Evolutionary conservation across 2,797 vertebrate species (phyloP).

Genomic region (Pangasius mekongensis): DNA sequence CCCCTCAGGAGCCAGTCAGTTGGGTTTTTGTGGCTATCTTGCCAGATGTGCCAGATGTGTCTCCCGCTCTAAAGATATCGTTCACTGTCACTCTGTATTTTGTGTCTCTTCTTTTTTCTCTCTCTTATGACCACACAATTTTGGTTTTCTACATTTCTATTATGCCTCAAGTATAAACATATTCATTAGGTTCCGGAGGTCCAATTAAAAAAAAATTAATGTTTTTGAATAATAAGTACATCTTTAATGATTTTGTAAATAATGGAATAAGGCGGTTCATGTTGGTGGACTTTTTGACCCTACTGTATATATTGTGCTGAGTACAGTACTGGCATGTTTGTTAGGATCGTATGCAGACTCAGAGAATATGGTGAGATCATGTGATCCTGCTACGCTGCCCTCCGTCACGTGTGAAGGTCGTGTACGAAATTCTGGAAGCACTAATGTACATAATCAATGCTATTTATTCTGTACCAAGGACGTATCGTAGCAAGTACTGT

Average conservation of each 20-base stretch:
- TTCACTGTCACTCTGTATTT: background rate
- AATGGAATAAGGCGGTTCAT: background rate
- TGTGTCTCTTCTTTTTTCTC: background rate
- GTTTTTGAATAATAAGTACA: background rate
- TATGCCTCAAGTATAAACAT: background rate
- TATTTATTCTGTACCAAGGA: background rate
- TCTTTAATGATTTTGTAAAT: background rate
- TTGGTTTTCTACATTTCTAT: background rate
- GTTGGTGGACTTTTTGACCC: background rate
- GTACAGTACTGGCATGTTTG: background rate
- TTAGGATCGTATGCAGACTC: background rate
- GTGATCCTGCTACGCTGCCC: constrained; percentile 21
- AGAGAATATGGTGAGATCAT: background rate
- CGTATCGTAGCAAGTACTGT: background rate
- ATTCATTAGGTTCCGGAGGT: background rate
- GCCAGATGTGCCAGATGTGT: constrained; percentile 7
- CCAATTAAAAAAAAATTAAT: background rate
- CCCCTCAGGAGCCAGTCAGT: background rate
- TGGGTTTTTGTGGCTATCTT: constrained; percentile 1
- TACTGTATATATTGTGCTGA: background rate
- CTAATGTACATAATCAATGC: constrained; percentile 9
- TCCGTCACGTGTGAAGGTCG: constrained; percentile 33
- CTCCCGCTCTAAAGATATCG: background rate
- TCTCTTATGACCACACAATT: background rate
- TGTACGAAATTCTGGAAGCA: background rate